Evolutionary conservation across 1,140 invertebrate genomes (phyloP).

Genomic region (Eumaeus atala): DNA sequence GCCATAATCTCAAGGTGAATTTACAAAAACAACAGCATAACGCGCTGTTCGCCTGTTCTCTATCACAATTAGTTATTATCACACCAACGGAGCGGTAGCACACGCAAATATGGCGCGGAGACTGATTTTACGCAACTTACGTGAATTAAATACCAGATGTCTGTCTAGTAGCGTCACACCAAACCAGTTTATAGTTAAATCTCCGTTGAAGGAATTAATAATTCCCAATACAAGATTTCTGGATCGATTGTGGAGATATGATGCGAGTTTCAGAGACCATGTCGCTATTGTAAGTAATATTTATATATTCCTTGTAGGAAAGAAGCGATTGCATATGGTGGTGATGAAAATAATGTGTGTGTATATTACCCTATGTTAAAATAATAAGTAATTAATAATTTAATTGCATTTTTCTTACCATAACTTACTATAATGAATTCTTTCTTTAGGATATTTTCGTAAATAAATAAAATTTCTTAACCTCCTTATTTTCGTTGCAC

Average conservation of each 20-base stretch:
- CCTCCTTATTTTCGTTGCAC: too few species aligned
- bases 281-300: constrained; percentile 54
- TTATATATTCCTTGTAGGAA: neutral
- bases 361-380: too few species aligned
- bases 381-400: too few species aligned
- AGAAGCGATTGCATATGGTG: too few species aligned
- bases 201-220: constrained; percentile 40
- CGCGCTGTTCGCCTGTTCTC: neutral
- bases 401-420: too few species aligned
- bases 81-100: neutral
- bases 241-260: constrained; percentile 43
- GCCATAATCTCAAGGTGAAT: too few species aligned
- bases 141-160: neutral
- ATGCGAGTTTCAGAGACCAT: constrained; percentile 37
- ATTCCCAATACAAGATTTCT: constrained; percentile 47
- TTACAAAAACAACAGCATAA: too few species aligned
- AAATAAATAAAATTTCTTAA: too few species aligned
- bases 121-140: neutral
- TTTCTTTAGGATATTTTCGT: too few species aligned
- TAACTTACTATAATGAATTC: too few species aligned
- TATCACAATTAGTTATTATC: neutral
- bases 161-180: neutral
- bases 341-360: too few species aligned
- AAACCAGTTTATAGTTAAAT: constrained; percentile 42
- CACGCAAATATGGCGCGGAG: neutral